Evolutionary conservation across 2,797 vertebrate species (phyloP), one percentile per base, ranked within the genome.

Genomic region (Lates japonicus): DNA sequence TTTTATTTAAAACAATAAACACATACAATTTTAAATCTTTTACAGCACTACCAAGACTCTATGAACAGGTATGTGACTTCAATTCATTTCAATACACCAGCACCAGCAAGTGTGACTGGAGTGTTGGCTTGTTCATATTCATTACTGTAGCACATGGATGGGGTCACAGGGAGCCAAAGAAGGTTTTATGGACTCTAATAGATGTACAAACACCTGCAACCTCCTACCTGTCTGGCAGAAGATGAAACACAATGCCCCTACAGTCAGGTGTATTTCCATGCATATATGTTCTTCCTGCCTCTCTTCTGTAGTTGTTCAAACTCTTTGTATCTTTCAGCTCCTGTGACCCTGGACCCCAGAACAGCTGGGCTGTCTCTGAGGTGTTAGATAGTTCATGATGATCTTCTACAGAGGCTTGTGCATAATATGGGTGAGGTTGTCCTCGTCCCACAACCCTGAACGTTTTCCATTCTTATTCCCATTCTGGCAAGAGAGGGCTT

Each of bases 271-370:
- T 51, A 12, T 7, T 39, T 48, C 16, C 16, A 14, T 37, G 19
- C 19, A 14, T 72, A 9, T 13, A 3, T 44, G 1, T 6, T 49
- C 62, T 58, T 70, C 33, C 5, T 12, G 9, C 12, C 4, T n/a
- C 7, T 7, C n/a, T 51, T 70, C 55, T n/a, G n/a, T n/a, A 22
- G 41, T 19, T 10, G 16, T 31, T 65, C 29, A 59, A n/a, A 73
- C 12, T 5, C n/a, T 57, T 8, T 39, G 0, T 58, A 20, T 81
- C 73, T 69, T 82, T 29, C 65, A 93, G 92, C 73, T 75, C 84
- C 86, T 1, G 94, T 97, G 87, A 91, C 90, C 41, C 86, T 97
- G 81, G 96, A 97, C 75, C 94, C 95, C 0, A 94, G 94, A 82
- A 94, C 95, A 55, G 94, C 93, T 5, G 90, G 93, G 57, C 87